Percentiles rank a stretch among this genome's conserved stretches.
Conservation (phyloP, 2,888 invertebrate species). For the Agrotis exclamationis region DNA sequence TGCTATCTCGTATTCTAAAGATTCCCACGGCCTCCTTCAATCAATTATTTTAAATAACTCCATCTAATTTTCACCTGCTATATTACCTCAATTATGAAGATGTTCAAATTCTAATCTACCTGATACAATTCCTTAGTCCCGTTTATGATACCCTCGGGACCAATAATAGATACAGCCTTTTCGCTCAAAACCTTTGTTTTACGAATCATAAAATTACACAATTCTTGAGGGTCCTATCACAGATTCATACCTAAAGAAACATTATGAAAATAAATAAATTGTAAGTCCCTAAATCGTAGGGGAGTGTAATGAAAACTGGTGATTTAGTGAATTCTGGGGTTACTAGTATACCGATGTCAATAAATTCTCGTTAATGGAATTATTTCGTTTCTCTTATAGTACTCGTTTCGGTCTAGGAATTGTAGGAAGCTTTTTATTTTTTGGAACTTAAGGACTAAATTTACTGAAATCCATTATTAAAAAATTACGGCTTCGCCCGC, state of each 20-base stretch:
- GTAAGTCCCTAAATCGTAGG: constrained; percentile 62
- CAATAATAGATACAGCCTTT: constrained; percentile 48
- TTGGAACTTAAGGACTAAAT: neutral
- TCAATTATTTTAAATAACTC: neutral
- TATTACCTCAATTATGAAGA: constrained; percentile 13
- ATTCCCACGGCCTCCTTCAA: no score
- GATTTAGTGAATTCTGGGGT: constrained; percentile 70
- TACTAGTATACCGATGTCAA: constrained; percentile 36
- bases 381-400: constrained; percentile 62
- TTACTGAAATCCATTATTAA: neutral
- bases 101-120: constrained; percentile 23
- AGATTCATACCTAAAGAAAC: constrained; percentile 34
- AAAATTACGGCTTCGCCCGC: neutral
- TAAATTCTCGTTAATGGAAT: constrained; percentile 68
- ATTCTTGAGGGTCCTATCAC: constrained; percentile 44
- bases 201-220: constrained; percentile 52
- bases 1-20: neutral
- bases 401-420: constrained; percentile 36
- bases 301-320: constrained; percentile 70
- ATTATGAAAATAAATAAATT: constrained; percentile 64
- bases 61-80: neutral
- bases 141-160: constrained; percentile 35
- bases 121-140: constrained; percentile 18
- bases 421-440: constrained; percentile 4
- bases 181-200: constrained; percentile 46